Base-by-base conservation (phyloP, 2,888 invertebrate genomes). In the Polyploca ridens region DNA sequence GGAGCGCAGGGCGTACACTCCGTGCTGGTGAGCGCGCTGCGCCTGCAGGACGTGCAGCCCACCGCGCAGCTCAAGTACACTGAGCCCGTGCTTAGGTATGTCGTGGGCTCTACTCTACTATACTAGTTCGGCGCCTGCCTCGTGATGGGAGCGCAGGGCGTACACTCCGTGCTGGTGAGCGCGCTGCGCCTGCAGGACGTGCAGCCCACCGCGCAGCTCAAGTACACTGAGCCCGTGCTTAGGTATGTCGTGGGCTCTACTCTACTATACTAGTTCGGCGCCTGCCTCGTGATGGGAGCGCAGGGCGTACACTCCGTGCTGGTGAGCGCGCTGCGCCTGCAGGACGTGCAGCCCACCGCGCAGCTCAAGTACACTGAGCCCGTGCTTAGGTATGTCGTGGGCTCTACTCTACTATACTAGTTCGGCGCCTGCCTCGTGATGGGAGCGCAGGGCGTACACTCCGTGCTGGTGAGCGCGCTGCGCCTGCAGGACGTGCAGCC, bases 401-500 rank as follows among this genome's bases (percentile, higher is more conserved):
- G 2, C 27, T 27, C 44, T 16, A 27, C n/a, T 49, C 33, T 27
- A 27, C 27, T 27, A 27, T 27, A 27, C 27, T 27, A 27, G 27
- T 95, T 95, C 84, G 90, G 90, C 41, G 77, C 93, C 68, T 94
- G 95, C 70, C n/a, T 96, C 41, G 95, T 96, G 63, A 96, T 98
- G 96, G 95, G 96, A 95, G 96, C 70, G 61, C 96, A 97, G 84
- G 97, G 97, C 60, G 95, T 98, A 65, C 96, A 96, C 80, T 93
- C 95, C 19, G 89, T 98, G 33, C 95, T 96, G 81, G 90, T 98
- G n/a, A 85, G 93, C 13, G 95, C 96, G 35, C 93, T 97, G 68
- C 95, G 97, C 67, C 94, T 95, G 66, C 98, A 98, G 89, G 99
- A 99, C 74, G 94, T 98, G 68, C 95, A 95, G 70, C 98, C 98